A percentile compares a stretch with the other conserved stretches of the same genome.
Evolutionary conservation across 2,888 invertebrate species (phyloP).

Genomic region (Branchipolynoe longqiensis): DNA sequence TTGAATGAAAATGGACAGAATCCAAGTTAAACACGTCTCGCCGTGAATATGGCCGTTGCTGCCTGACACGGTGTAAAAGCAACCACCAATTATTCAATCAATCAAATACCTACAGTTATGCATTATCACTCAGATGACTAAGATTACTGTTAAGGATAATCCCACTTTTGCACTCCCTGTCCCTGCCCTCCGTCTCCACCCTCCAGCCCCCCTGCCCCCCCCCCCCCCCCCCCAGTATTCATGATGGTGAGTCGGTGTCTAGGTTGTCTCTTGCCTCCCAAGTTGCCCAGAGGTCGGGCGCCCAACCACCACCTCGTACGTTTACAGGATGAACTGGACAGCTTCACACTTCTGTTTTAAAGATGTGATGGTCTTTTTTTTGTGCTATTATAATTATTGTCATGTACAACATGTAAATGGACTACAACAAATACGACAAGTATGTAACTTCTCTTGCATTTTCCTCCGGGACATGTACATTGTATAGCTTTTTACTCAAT

Average conservation of each 20-base stretch:
- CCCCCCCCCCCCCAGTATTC: slow-evolving; percentile 8
- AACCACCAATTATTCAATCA: no score
- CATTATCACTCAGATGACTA: no score
- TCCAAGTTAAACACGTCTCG: no score
- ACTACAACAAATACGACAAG: slow-evolving; percentile 40
- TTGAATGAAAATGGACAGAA: no score
- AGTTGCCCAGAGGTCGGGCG: background rate
- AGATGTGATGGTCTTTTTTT: slow-evolving; percentile 58
- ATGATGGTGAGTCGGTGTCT: slow-evolving; percentile 10
- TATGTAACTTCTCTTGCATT: slow-evolving; percentile 56
- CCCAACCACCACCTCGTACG: background rate
- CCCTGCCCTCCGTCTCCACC: no score
- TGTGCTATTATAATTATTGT: slow-evolving; percentile 56
- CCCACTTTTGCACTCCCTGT: no score
- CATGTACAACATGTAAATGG: slow-evolving; percentile 58
- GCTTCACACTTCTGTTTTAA: slow-evolving; percentile 56
- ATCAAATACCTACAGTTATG: no score
- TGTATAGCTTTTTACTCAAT: slow-evolving; percentile 59
- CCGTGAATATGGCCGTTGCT: no score
- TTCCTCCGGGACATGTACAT: slow-evolving; percentile 49
- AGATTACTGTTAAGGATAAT: no score
- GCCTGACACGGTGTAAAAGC: no score
- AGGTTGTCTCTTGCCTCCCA: slow-evolving; percentile 15
- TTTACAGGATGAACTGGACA: slow-evolving; percentile 24
- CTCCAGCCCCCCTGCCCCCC: no score